Percentiles rank a stretch among this genome's conserved stretches.
These are phyloP conservation scores for Synergus gifuensis DNA, from an alignment of 2,888 invertebrate genomes.

Conservation along the genomic window DNA sequence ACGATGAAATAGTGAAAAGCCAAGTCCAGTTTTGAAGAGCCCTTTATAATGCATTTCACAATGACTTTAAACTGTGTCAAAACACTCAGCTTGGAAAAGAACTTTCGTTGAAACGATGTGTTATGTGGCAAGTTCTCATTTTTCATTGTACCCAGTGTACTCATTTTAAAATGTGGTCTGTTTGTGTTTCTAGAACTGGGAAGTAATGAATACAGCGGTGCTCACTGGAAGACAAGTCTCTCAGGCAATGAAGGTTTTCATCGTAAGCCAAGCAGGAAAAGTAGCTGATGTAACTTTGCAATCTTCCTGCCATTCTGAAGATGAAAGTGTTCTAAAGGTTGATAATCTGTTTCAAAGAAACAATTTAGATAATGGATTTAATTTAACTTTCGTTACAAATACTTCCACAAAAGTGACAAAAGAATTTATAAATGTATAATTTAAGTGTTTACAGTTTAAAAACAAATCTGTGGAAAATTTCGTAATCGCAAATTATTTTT, in stretches of 20 bases:
- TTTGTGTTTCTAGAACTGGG: constrained; percentile 88
- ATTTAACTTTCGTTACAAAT: neutral
- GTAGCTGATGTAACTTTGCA: constrained; percentile 97
- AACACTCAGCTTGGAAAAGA: neutral
- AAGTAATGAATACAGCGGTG: constrained; percentile 96
- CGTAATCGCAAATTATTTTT: neutral
- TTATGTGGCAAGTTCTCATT: constrained; percentile 31
- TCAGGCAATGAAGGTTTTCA: constrained; percentile 96
- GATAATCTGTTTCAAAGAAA: neutral
- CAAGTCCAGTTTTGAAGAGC: neutral
- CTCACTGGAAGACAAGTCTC: constrained; percentile 96
- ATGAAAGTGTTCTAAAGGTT: constrained; percentile 97
- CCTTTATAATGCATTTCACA: neutral
- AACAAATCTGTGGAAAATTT: no score
- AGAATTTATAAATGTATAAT: no score
- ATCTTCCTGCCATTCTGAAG: constrained; percentile 96
- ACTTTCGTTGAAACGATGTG: constrained; percentile 8
- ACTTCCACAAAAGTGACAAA: no score
- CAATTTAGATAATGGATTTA: neutral
- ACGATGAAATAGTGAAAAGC: neutral
- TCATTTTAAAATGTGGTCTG: constrained; percentile 39
- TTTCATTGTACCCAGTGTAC: constrained; percentile 6
- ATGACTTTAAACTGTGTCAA: constrained; percentile 5
- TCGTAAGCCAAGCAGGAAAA: constrained; percentile 95
- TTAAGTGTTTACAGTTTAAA: no score